Evolutionary conservation across 2,113 vertebrate species (phyloP).

Genomic region (Phasianus colchicus): DNA sequence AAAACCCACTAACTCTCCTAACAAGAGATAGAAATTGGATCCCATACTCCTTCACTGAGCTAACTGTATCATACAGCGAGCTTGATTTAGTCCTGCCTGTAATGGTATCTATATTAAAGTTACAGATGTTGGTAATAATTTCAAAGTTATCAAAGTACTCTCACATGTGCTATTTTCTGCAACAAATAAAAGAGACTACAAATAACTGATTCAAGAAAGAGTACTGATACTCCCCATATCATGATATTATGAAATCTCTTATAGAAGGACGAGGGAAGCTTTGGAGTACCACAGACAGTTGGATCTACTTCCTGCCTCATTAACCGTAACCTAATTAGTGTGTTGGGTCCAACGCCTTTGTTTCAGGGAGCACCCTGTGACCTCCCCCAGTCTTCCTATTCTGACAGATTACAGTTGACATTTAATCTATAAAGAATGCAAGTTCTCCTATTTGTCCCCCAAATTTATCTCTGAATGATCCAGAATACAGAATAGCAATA

Average conservation of each 20-base stretch:
- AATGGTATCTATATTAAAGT: neutral
- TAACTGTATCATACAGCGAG: neutral
- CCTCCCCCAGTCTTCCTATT: neutral
- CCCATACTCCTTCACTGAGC: neutral
- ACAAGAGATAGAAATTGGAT: neutral
- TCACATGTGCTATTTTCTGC: neutral
- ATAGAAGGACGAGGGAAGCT: neutral
- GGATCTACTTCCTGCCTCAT: neutral
- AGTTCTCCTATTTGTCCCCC: neutral
- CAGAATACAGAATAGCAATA: neutral
- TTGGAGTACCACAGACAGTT: accelerated
- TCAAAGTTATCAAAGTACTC: neutral
- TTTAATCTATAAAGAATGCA: neutral
- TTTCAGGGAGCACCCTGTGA: neutral
- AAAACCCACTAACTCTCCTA: neutral
- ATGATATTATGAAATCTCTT: neutral
- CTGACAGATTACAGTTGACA: neutral
- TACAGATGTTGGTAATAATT: neutral
- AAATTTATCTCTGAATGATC: neutral
- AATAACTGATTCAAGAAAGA: neutral
- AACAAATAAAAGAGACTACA: neutral
- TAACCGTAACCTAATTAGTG: neutral
- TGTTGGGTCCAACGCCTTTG: neutral
- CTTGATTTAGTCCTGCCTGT: neutral
- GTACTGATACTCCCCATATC: accelerated